Percentiles rank a stretch among this genome's conserved stretches.
phyloP scores from a whole-genome alignment of 1,140 invertebrate species.

The Cyrtorhinus lividipennis region DNA sequence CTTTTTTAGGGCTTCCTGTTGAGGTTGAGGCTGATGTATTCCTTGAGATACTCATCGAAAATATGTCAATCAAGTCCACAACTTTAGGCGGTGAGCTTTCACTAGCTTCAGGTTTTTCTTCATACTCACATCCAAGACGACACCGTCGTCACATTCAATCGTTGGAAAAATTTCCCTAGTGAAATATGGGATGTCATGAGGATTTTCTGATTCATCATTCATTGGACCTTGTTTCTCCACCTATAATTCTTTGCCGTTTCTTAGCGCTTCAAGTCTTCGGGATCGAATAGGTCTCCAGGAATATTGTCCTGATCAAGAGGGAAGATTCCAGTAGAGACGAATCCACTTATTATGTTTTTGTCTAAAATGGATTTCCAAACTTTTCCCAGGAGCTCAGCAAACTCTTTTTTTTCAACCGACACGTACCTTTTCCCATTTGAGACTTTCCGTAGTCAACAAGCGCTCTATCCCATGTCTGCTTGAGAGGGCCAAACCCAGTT shows the following conservation, averaged over 20 bases:
- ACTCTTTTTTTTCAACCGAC: slow-evolving; percentile 23
- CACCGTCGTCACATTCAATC: neutral
- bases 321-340: neutral
- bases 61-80: neutral
- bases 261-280: neutral
- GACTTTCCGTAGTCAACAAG: slow-evolving; percentile 22
- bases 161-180: neutral
- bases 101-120: neutral
- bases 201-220: neutral
- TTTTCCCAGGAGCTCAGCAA: slow-evolving; percentile 23
- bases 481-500: slow-evolving; percentile 27
- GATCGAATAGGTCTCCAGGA: neutral
- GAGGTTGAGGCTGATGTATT: neutral
- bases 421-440: slow-evolving; percentile 17
- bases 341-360: neutral
- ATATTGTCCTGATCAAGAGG: neutral
- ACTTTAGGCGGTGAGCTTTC: neutral
- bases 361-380: slow-evolving; percentile 10
- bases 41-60: neutral
- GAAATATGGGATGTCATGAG: neutral
- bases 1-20: neutral
- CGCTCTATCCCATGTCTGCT: slow-evolving; percentile 26
- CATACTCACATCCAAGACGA: neutral
- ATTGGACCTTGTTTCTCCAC: neutral
- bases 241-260: neutral